phyloP scores from a whole-genome alignment of 2,797 vertebrate species.

The Myoxocephalus aenaeus region DNA sequence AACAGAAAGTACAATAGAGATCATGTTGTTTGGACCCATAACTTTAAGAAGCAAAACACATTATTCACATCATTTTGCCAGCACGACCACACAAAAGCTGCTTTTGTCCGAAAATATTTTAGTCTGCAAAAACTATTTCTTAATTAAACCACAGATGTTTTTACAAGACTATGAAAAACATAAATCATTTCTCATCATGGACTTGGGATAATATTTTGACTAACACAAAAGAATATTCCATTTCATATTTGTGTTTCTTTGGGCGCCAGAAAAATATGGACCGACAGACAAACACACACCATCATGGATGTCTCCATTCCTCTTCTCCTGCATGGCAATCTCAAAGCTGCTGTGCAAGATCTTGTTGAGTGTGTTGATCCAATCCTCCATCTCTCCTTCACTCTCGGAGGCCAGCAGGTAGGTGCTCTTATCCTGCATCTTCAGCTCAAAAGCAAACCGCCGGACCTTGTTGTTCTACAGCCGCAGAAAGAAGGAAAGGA shows the following conservation, averaged over 20 bases:
- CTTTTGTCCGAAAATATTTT: conserved; percentile 14
- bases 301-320: conserved; percentile 94
- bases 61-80: neutral
- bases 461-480: conserved; percentile 94
- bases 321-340: conserved; percentile 97
- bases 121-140: conserved; percentile 4
- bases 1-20: neutral
- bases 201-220: conserved; percentile 35
- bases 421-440: conserved; percentile 99
- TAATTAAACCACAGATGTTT: conserved; percentile 23
- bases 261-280: neutral
- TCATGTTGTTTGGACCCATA: neutral
- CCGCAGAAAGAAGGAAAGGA: neutral
- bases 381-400: conserved; percentile 97
- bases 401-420: conserved; percentile 95
- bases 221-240: conserved; percentile 28
- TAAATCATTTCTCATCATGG: neutral
- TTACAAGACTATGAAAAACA: conserved; percentile 21
- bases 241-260: conserved; percentile 28
- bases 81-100: neutral
- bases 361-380: conserved; percentile 95
- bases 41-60: neutral
- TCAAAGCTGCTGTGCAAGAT: conserved; percentile 98
- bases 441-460: conserved; percentile 96
- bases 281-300: conserved; percentile 75